Evolutionary conservation across 2,113 vertebrate genomes (phyloP).

Genomic region (Scytalopus superciliaris): DNA sequence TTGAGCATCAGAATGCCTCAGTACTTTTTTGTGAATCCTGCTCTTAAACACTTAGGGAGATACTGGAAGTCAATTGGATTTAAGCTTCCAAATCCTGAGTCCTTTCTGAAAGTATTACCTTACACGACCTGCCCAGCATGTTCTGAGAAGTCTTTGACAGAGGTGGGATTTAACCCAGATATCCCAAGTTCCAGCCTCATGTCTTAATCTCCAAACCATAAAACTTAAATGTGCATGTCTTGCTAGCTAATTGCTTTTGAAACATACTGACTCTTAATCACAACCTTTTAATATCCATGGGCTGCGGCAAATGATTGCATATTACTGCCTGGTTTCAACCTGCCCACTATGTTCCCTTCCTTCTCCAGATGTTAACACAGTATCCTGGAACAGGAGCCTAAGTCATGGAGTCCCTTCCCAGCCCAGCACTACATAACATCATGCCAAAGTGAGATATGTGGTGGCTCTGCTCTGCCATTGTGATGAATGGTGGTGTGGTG

Average conservation of each 20-base stretch:
- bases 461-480: neutral
- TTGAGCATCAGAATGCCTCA: neutral
- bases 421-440: neutral
- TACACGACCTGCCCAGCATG: neutral
- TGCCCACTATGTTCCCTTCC: neutral
- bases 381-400: neutral
- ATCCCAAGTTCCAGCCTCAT: neutral
- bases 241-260: conserved; percentile 13
- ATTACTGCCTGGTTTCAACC: neutral
- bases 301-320: neutral
- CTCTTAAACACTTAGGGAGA: conserved; percentile 18
- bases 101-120: conserved; percentile 16
- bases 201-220: conserved; percentile 25
- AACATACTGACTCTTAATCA: conserved; percentile 12
- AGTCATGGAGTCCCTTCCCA: neutral
- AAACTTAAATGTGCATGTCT: neutral
- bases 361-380: neutral
- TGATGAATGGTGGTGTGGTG: neutral
- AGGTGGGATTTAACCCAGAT: conserved; percentile 24
- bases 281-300: neutral
- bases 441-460: neutral
- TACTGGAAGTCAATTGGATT: conserved; percentile 27
- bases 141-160: conserved; percentile 18
- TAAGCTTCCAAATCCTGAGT: conserved; percentile 11
- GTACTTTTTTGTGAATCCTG: neutral